Base-by-base conservation (phyloP, 2,113 vertebrate genomes). In the Xiphophorus couchianus region DNA sequence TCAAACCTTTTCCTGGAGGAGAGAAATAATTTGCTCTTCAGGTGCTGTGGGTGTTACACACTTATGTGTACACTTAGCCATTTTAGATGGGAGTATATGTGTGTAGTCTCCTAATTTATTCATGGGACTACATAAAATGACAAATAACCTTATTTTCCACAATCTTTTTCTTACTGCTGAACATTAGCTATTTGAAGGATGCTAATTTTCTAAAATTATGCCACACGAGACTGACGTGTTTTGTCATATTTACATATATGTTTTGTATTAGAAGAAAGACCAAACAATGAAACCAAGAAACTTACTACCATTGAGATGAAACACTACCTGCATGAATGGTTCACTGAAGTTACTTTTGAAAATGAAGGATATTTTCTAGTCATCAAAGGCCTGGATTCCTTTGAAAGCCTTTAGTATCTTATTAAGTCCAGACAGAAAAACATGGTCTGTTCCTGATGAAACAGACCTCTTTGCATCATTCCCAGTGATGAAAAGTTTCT, bases 261-360 rank as follows among this genome's bases (percentile, higher is more conserved):
- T 76, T 81, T 67, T 62, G 28, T 64, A 29, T 48, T 39, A 27
- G 10, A 11, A 69, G n/a, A 66, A 73, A 80, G 66, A 12, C 25
- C 29, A 69, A 63, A 73, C 70, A 73, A 68, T 28, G 22, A 27
- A 77, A 73, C 69, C 58, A 63, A 15, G 68, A 71, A 30, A 29
- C 42, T 5, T 17, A 17, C 17, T 48, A 51, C n/a, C 17, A 39
- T 39, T 60, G 71, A 73, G 71, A 85, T 73, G 66, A 80, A 82
- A 77, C 6, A 3, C 33, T 66, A 63, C 62, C 37, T 33, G 22
- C 31, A 67, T 76, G 54, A 73, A 83, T 75, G 72, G 80, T 80
- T 69, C 48, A 75, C 54, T 60, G 64, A 71, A 78, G n/a, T 71
- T 58, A 70, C 77, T 77, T 83, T 69, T 69, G 51, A 78, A 86